Conservation (phyloP, 2,888 invertebrate genomes). For the Lepidochitona cinerea region DNA sequence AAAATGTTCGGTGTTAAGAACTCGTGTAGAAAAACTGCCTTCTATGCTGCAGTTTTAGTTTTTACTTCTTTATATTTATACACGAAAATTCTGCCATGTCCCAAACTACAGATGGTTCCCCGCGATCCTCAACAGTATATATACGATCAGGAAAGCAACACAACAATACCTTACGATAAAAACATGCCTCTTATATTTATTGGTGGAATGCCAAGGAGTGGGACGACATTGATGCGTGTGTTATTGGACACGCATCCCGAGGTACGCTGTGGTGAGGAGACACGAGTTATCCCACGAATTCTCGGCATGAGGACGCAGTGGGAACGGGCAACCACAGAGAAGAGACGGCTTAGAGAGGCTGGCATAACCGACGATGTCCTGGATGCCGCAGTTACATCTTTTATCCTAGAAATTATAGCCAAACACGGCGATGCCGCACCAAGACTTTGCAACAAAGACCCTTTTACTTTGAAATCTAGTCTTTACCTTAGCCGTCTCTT, state of each 20-base stretch:
- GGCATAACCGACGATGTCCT: slow-evolving; percentile 88
- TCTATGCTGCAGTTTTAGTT: background rate
- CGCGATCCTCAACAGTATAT: slow-evolving; percentile 45
- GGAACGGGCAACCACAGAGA: slow-evolving; percentile 82
- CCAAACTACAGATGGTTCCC: slow-evolving; percentile 52
- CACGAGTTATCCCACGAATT: slow-evolving; percentile 94
- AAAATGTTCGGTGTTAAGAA: background rate
- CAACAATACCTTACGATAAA: slow-evolving; percentile 78
- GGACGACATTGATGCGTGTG: slow-evolving; percentile 96
- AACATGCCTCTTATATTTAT: slow-evolving; percentile 85
- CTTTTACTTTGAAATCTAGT: slow-evolving; percentile 97
- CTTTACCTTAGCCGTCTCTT: slow-evolving; percentile 94
- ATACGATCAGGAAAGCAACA: slow-evolving; percentile 46
- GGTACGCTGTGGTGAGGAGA: slow-evolving; percentile 96
- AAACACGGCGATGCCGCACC: slow-evolving; percentile 91
- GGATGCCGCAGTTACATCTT: slow-evolving; percentile 96
- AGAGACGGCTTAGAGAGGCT: slow-evolving; percentile 54
- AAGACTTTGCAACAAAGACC: slow-evolving; percentile 98
- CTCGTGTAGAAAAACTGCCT: background rate
- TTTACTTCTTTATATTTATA: background rate
- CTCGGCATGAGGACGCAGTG: slow-evolving; percentile 96
- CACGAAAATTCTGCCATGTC: slow-evolving; percentile 7
- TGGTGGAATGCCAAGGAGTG: slow-evolving; percentile 97
- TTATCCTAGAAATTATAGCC: slow-evolving; percentile 87
- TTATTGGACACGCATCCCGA: slow-evolving; percentile 98